Percentiles rank a stretch among this genome's conserved stretches.
phyloP scores from a whole-genome alignment of 2,888 invertebrate species.

The Oegoconia quadripuncta region DNA sequence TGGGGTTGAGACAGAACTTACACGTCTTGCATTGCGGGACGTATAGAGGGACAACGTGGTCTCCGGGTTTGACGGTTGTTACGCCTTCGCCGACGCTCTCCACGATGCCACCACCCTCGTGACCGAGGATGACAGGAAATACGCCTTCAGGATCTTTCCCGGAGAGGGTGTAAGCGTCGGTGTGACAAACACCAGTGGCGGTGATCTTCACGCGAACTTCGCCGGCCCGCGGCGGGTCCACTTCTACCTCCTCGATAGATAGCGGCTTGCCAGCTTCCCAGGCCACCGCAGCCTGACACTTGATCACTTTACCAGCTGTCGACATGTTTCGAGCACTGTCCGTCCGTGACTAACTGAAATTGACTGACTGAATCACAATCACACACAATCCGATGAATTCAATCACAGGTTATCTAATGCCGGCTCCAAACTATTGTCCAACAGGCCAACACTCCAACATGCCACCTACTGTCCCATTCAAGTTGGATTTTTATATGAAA shows the following conservation, averaged over 20 bases:
- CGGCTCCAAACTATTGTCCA: too few species aligned
- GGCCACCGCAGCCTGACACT: slow-evolving; percentile 96
- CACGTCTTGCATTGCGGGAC: slow-evolving; percentile 98
- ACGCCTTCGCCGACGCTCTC: slow-evolving; percentile 97
- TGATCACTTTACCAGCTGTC: slow-evolving; percentile 84
- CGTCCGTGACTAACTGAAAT: slow-evolving; percentile 26
- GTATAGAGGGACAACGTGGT: slow-evolving; percentile 98
- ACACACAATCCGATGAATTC: too few species aligned
- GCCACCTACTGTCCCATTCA: too few species aligned
- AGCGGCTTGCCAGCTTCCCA: slow-evolving; percentile 96
- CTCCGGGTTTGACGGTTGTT: slow-evolving; percentile 91
- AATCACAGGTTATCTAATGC: too few species aligned
- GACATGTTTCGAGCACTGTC: slow-evolving; percentile 42
- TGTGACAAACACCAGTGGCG: slow-evolving; percentile 93
- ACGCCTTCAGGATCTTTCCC: slow-evolving; percentile 94
- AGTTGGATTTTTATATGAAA: too few species aligned
- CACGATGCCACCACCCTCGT: slow-evolving; percentile 98
- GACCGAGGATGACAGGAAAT: slow-evolving; percentile 96
- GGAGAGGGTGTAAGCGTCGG: slow-evolving; percentile 93
- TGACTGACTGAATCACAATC: background rate
- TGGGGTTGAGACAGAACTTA: slow-evolving; percentile 96
- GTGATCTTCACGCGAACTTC: slow-evolving; percentile 92
- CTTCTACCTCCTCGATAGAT: slow-evolving; percentile 93
- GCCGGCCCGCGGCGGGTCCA: slow-evolving; percentile 94
- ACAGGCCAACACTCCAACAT: too few species aligned